Evolutionary conservation across 2,797 vertebrate species (phyloP).

Genomic region (Syndactyla subalaris): DNA sequence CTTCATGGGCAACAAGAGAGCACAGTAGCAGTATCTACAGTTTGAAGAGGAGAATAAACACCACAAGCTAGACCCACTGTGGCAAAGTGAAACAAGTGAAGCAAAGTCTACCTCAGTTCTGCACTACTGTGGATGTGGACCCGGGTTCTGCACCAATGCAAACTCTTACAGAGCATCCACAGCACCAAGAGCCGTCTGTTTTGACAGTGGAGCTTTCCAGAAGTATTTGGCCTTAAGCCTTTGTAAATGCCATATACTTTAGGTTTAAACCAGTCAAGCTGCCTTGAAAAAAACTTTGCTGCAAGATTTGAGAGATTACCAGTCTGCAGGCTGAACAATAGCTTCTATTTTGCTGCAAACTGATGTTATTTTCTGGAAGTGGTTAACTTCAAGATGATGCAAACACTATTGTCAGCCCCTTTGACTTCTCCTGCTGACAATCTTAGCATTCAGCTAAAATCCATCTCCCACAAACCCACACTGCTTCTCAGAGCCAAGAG

Average conservation of each 20-base stretch:
- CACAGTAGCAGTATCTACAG: neutral
- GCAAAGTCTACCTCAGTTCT: neutral
- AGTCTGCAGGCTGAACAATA: neutral
- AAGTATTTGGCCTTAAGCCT: neutral
- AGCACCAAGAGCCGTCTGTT: neutral
- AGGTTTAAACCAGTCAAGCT: neutral
- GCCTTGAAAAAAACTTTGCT: neutral
- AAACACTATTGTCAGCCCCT: conserved; percentile 30
- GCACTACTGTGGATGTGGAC: neutral
- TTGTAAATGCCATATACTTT: neutral
- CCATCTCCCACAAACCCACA: conserved; percentile 34
- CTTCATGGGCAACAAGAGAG: neutral
- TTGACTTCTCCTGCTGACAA: conserved; percentile 27
- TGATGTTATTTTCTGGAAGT: conserved; percentile 34
- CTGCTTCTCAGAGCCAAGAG: conserved; percentile 46
- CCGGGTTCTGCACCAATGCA: neutral
- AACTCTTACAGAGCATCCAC: neutral
- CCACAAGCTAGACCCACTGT: neutral
- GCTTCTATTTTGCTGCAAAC: neutral
- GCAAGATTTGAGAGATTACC: neutral
- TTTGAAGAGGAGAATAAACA: neutral
- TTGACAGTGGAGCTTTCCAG: neutral
- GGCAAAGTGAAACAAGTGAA: neutral
- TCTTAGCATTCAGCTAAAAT: conserved; percentile 51
- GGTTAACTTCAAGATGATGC: conserved; percentile 51